These are phyloP conservation scores for Dermochelys coriacea DNA, from an alignment of 2,797 vertebrate species.

Conservation along the genomic window DNA sequence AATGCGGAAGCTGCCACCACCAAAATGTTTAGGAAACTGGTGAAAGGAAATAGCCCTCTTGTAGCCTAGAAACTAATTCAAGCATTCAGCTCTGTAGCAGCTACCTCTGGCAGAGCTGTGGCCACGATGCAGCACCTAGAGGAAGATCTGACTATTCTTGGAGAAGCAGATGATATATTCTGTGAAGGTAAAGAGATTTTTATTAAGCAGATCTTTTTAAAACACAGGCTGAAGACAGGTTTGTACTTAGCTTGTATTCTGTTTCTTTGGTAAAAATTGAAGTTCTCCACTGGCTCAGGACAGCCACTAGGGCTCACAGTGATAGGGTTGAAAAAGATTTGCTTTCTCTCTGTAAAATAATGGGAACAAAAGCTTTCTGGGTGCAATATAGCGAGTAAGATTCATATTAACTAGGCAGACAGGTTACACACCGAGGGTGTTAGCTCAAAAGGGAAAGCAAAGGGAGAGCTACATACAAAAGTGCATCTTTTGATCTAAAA, in stretches of 20 bases:
- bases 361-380: slow-evolving; percentile 39
- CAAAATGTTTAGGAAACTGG: slow-evolving; percentile 60
- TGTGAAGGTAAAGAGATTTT: slow-evolving; percentile 80
- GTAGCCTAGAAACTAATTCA: background rate
- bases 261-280: slow-evolving; percentile 52
- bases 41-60: slow-evolving; percentile 63
- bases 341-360: slow-evolving; percentile 49
- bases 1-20: slow-evolving; percentile 74
- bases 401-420: slow-evolving; percentile 5
- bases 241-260: slow-evolving; percentile 13
- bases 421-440: slow-evolving; percentile 15
- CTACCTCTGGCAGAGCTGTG: background rate
- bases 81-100: slow-evolving; percentile 13
- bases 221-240: background rate
- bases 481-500: background rate
- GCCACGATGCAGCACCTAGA: slow-evolving; percentile 76
- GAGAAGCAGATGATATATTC: slow-evolving; percentile 81
- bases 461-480: background rate
- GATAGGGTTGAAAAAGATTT: background rate
- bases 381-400: slow-evolving; percentile 37
- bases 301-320: background rate
- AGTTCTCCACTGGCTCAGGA: slow-evolving; percentile 9
- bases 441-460: slow-evolving; percentile 2
- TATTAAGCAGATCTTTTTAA: slow-evolving; percentile 35
- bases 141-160: slow-evolving; percentile 44